Conservation (phyloP, 2,113 vertebrate species). For the Catagonus wagneri region DNA sequence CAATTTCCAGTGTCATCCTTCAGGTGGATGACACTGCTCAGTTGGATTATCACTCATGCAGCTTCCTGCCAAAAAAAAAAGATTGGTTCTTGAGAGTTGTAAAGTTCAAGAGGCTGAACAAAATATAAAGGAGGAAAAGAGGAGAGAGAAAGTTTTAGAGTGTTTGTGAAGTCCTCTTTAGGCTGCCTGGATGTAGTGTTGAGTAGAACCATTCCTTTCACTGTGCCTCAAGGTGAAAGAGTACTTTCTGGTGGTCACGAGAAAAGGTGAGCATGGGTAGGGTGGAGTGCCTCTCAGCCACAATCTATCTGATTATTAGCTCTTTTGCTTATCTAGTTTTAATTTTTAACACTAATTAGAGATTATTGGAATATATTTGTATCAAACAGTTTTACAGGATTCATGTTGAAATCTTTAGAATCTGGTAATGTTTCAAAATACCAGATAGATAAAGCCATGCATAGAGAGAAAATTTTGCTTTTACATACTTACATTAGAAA, state of each 20-base stretch:
- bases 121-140: constrained; percentile 8
- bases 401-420: background rate
- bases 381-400: background rate
- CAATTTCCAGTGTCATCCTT: constrained; percentile 42
- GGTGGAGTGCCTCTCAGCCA: background rate
- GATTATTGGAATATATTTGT: background rate
- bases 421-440: constrained; percentile 32
- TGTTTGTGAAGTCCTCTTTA: background rate
- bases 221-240: background rate
- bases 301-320: background rate
- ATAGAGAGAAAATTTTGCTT: background rate
- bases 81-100: constrained; percentile 48
- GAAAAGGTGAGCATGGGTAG: background rate
- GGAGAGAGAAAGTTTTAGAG: background rate
- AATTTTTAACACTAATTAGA: constrained; percentile 27
- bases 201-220: background rate
- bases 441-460: background rate
- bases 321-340: background rate
- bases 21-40: constrained; percentile 6
- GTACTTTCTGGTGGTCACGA: background rate
- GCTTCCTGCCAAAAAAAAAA: constrained; percentile 43
- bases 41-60: constrained; percentile 49
- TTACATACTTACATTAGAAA: background rate
- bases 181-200: background rate
- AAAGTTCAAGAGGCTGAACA: constrained; percentile 58